Evolutionary conservation across 64 coral and sea anemone species (phyloP).

Genomic region (Dendrophyllia cribrosa): DNA sequence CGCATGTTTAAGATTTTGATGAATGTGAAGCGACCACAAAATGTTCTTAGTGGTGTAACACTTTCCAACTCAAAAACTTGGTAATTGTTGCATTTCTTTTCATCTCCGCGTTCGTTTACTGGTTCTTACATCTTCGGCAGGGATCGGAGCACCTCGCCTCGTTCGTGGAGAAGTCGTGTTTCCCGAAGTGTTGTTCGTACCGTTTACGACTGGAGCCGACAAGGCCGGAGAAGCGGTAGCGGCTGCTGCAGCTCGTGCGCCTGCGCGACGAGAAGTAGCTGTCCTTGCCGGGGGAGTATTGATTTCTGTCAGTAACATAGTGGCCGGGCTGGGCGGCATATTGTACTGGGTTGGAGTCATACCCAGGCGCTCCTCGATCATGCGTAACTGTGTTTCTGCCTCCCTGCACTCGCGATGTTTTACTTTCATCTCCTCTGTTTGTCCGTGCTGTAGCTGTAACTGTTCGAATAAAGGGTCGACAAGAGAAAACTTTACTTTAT

Average conservation of each 20-base stretch:
- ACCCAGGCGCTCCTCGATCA: slow-evolving; percentile 93
- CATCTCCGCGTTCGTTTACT: slow-evolving; percentile 55
- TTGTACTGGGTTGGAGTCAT: slow-evolving; percentile 99
- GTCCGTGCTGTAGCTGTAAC: slow-evolving; percentile 88
- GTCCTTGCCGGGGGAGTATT: slow-evolving; percentile 76
- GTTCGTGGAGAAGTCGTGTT: slow-evolving; percentile 47
- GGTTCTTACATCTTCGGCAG: slow-evolving; percentile 55
- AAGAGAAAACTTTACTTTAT: not conserved
- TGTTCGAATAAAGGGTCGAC: not conserved
- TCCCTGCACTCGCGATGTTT: slow-evolving; percentile 95
- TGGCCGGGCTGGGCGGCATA: slow-evolving; percentile 96
- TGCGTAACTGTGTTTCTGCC: slow-evolving; percentile 91
- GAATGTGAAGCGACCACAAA: too few relatives aligned
- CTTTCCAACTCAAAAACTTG: too few relatives aligned
- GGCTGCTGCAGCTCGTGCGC: slow-evolving; percentile 23
- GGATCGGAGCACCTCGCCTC: slow-evolving; percentile 54
- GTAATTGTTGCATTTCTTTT: not conserved
- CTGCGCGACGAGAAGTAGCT: slow-evolving; percentile 43
- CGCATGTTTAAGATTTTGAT: too few relatives aligned
- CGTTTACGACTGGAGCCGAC: slow-evolving; percentile 68
- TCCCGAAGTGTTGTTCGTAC: slow-evolving; percentile 21
- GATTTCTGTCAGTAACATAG: slow-evolving; percentile 95
- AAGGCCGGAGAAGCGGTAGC: slow-evolving; percentile 25
- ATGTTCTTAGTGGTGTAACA: too few relatives aligned
- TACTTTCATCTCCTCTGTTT: slow-evolving; percentile 94